Conservation (phyloP, 1,140 invertebrate species). For the Papilio polytes region DNA sequence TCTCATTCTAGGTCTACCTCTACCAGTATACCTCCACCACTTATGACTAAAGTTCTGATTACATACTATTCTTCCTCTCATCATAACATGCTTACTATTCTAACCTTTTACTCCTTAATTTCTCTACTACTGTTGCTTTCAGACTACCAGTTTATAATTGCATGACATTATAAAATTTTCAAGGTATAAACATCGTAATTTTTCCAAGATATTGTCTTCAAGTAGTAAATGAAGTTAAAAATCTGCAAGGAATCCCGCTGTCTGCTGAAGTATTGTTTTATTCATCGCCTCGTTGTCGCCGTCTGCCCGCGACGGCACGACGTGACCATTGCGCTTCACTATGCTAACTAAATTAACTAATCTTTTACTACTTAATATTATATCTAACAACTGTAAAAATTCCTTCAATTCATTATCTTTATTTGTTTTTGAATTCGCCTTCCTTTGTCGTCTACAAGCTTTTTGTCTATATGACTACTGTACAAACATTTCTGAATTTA, state of each 20-base stretch:
- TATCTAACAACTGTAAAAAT: background rate
- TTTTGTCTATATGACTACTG: background rate
- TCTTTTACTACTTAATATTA: background rate
- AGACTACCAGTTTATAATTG: too few species aligned
- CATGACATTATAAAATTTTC: too few species aligned
- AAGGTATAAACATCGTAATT: background rate
- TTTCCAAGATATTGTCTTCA: background rate
- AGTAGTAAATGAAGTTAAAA: constrained; percentile 5
- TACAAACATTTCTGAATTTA: background rate
- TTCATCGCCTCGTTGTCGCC: constrained; percentile 5
- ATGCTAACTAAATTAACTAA: constrained; percentile 17
- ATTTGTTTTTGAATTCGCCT: background rate
- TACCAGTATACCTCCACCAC: too few species aligned
- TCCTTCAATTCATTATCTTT: background rate
- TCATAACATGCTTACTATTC: too few species aligned
- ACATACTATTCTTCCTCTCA: too few species aligned
- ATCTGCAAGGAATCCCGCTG: background rate
- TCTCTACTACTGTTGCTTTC: too few species aligned
- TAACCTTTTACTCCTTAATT: too few species aligned
- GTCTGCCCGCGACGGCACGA: background rate
- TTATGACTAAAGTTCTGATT: too few species aligned
- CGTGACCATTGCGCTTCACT: constrained; percentile 19
- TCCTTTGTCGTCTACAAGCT: background rate
- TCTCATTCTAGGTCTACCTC: too few species aligned
- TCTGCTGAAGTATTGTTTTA: constrained; percentile 8